These are phyloP conservation scores for Chelon labrosus DNA, from an alignment of 2,797 vertebrate genomes.

Conservation along the genomic window DNA sequence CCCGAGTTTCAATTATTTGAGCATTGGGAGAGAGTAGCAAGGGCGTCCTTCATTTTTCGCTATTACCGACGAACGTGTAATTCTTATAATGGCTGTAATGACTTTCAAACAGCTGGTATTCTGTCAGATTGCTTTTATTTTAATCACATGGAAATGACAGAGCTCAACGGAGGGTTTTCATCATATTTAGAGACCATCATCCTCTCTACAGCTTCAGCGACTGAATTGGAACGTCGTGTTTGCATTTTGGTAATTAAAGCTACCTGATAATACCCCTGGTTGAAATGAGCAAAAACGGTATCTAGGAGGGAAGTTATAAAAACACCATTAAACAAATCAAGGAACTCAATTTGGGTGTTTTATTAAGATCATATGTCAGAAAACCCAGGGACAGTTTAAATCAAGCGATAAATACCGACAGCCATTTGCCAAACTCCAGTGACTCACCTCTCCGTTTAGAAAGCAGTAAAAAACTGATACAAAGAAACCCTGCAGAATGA, in stretches of 20 bases:
- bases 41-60: constrained; percentile 19
- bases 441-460: constrained; percentile 97
- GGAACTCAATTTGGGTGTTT: not conserved
- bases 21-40: not conserved
- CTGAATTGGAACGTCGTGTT: not conserved
- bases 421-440: constrained; percentile 23
- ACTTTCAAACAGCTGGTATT: constrained; percentile 41
- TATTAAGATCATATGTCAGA: constrained; percentile 29
- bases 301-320: not conserved
- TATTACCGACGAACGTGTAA: constrained; percentile 26
- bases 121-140: constrained; percentile 20
- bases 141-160: constrained; percentile 20
- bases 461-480: constrained; percentile 99
- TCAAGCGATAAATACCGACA: constrained; percentile 33
- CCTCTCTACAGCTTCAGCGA: not conserved
- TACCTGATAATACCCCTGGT: not conserved
- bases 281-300: not conserved
- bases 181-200: constrained; percentile 8
- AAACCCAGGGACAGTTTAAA: constrained; percentile 30
- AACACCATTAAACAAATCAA: constrained; percentile 1
- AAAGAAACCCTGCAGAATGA: constrained; percentile 89
- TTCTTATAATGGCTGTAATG: constrained; percentile 26
- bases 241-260: not conserved
- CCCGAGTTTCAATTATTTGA: not conserved
- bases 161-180: constrained; percentile 8